These are phyloP conservation scores for Drosophila recens DNA, from an alignment of 2,888 invertebrate species.

Conservation along the genomic window DNA sequence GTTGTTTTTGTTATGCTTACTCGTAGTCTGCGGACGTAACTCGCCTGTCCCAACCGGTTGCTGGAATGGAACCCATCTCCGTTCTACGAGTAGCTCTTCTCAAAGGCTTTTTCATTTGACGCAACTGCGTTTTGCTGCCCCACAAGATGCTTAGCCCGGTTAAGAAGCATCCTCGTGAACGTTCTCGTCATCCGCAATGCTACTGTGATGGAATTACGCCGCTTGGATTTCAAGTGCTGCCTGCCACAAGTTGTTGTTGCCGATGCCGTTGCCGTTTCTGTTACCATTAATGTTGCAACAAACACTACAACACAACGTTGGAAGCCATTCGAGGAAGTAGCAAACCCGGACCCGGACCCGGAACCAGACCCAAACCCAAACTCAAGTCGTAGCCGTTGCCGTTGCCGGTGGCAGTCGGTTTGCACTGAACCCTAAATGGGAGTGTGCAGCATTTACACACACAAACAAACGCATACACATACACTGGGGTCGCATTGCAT, in stretches of 20 bases:
- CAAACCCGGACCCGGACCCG: background rate
- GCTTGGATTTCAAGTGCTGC: slow-evolving; percentile 69
- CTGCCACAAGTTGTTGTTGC: slow-evolving; percentile 48
- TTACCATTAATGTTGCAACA: slow-evolving; percentile 39
- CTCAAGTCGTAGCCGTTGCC: slow-evolving; percentile 53
- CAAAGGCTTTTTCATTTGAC: slow-evolving; percentile 2
- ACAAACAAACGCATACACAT: slow-evolving; percentile 21
- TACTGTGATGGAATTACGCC: slow-evolving; percentile 70
- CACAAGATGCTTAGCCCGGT: slow-evolving; percentile 58
- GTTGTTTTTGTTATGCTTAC: slow-evolving; percentile 47
- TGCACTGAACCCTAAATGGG: slow-evolving; percentile 76
- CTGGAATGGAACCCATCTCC: background rate
- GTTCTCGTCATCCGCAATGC: slow-evolving; percentile 52
- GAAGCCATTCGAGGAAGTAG: slow-evolving; percentile 17
- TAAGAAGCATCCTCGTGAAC: slow-evolving; percentile 69
- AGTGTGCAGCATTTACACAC: slow-evolving; percentile 36
- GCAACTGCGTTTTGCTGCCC: slow-evolving; percentile 34
- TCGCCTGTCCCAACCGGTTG: background rate
- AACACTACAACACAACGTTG: slow-evolving; percentile 39
- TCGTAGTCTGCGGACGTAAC: slow-evolving; percentile 31
- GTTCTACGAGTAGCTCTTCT: background rate
- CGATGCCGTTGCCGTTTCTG: background rate
- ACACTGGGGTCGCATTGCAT: slow-evolving; percentile 59
- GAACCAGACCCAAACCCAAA: slow-evolving; percentile 1
- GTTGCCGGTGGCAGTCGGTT: slow-evolving; percentile 63